A percentile compares a stretch with the other conserved stretches of the same genome.
Evolutionary conservation across 1,140 invertebrate species (phyloP).

Genomic region (Anastrepha ludens): DNA sequence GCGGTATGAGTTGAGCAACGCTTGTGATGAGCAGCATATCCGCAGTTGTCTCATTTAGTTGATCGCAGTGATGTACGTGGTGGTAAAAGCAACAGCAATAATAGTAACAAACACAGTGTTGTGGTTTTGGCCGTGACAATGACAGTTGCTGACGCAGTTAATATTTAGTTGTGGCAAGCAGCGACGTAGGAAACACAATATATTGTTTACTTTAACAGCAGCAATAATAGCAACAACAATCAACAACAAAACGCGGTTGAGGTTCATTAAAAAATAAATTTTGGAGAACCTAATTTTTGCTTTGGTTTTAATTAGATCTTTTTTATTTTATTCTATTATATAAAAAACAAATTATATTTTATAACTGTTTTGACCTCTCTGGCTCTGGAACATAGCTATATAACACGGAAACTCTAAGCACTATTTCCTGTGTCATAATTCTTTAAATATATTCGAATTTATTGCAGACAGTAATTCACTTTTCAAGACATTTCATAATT

Average conservation of each 20-base stretch:
- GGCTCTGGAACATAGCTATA: too few relatives aligned
- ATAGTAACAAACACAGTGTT: neutral
- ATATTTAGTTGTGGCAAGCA: slow-evolving; percentile 27
- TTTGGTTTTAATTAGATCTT: neutral
- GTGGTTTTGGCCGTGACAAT: slow-evolving; percentile 31
- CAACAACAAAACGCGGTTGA: neutral
- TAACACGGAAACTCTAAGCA: too few relatives aligned
- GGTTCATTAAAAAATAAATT: neutral
- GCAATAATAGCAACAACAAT: slow-evolving; percentile 16
- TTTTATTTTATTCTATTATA: neutral
- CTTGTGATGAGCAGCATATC: neutral
- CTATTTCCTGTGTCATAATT: too few relatives aligned
- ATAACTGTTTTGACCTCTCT: neutral
- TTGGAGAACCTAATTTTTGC: neutral
- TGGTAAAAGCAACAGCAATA: neutral
- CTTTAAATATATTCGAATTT: too few relatives aligned
- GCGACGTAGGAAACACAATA: neutral
- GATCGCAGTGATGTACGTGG: neutral
- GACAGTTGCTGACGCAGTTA: slow-evolving; percentile 23
- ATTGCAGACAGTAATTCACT: too few relatives aligned
- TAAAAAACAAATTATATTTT: neutral
- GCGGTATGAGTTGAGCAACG: neutral
- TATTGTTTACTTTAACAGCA: neutral
- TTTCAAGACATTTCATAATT: too few relatives aligned
- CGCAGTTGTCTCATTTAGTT: neutral